These are phyloP conservation scores for Cryptocephalus primarius DNA, from an alignment of 2,888 invertebrate genomes.

Conservation along the genomic window DNA sequence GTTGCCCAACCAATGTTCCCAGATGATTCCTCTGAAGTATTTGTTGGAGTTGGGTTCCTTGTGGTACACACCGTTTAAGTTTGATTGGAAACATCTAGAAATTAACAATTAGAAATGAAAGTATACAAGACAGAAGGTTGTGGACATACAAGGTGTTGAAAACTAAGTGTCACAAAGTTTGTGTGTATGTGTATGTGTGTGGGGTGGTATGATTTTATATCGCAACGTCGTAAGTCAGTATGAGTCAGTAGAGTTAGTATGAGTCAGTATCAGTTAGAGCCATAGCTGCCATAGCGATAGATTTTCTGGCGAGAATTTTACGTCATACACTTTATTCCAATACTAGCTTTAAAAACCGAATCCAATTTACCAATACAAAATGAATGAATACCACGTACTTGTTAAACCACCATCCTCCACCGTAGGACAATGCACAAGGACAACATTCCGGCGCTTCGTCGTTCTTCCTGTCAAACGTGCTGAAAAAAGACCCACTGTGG, in stretches of 20 bases:
- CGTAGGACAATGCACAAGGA: conserved; percentile 43
- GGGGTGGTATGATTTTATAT: no score
- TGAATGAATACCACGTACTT: conserved; percentile 32
- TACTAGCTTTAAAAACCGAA: no score
- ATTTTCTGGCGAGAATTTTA: no score
- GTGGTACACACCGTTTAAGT: conserved; percentile 45
- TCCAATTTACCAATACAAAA: no score
- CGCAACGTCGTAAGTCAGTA: no score
- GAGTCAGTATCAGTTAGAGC: no score
- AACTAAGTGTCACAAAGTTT: no score
- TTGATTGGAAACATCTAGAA: conserved; percentile 44
- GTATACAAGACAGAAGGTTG: no score
- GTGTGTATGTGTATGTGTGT: no score
- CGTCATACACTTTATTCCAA: no score
- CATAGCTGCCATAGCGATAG: no score
- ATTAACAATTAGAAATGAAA: neutral
- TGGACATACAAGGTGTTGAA: neutral
- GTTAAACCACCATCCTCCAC: conserved; percentile 52
- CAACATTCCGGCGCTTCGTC: conserved; percentile 42
- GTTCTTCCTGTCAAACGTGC: conserved; percentile 39
- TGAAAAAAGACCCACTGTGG: conserved; percentile 42
- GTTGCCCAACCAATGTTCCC: conserved; percentile 49
- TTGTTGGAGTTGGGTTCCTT: conserved; percentile 35
- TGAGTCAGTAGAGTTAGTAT: no score
- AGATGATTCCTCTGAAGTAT: conserved; percentile 43